Percentiles rank a stretch among this genome's conserved stretches.
Evolutionary conservation across 2,113 vertebrate species (phyloP).

Genomic region (Heterochromis multidens): DNA sequence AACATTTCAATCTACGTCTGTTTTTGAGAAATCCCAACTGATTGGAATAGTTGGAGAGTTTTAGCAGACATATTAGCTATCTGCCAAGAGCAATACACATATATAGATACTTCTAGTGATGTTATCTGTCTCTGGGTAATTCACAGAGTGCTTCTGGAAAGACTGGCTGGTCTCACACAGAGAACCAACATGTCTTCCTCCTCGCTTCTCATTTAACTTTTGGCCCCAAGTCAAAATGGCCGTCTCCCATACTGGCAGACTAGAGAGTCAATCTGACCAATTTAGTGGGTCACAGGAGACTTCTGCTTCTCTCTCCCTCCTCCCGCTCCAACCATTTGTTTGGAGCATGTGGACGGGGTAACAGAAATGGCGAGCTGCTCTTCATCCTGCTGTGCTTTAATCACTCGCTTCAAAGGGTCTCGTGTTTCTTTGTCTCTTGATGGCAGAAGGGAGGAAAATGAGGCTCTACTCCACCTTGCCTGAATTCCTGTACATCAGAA

Average conservation of each 20-base stretch:
- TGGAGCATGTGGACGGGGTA: conserved; percentile 32
- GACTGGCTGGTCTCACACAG: conserved; percentile 38
- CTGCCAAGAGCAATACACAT: not conserved
- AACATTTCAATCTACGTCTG: not conserved
- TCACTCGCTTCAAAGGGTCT: conserved; percentile 63
- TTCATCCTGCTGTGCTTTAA: conserved; percentile 62
- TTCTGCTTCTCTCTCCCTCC: conserved; percentile 39
- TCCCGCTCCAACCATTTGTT: conserved; percentile 30
- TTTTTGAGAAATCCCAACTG: not conserved
- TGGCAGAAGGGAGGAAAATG: conserved; percentile 33
- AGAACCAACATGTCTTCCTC: conserved; percentile 59
- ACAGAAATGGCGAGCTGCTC: conserved; percentile 25
- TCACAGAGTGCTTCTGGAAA: conserved; percentile 24
- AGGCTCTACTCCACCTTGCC: conserved; percentile 20
- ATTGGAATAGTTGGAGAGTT: not conserved
- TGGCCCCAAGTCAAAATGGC: conserved; percentile 68
- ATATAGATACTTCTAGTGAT: not conserved
- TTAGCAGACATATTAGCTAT: not conserved
- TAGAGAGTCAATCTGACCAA: conserved; percentile 65
- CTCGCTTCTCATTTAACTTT: conserved; percentile 57
- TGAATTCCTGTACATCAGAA: conserved; percentile 32
- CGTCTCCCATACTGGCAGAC: conserved; percentile 45
- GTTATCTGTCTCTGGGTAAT: conserved; percentile 6
- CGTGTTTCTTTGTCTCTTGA: conserved; percentile 26
- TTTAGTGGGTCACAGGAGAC: conserved; percentile 66